Evolutionary conservation across 2,888 invertebrate species (phyloP), one percentile per base, ranked within the genome.

Genomic region (Eupithecia vulgata): DNA sequence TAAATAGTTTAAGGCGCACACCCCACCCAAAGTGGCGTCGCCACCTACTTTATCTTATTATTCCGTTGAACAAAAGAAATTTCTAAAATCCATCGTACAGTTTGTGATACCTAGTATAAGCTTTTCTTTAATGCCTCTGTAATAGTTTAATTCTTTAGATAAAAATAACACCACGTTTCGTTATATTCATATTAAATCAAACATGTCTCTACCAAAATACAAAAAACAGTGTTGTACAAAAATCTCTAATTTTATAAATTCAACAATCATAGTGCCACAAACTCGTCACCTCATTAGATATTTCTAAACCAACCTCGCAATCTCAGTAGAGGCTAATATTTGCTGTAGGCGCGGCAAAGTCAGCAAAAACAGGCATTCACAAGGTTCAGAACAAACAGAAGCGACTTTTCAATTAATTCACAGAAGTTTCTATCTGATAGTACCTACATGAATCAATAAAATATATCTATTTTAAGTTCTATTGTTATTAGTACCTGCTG

Each of bases 281-380:
- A 10, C 25, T 25, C 61, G 8, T 17, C 30, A 17, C 34, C 34
- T 34, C 61, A 61, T 65, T 15, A 65, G 65, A 65, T 25, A 25
- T 65, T 40, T 37, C 37, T 17, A 17, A 61, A 34, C 34, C 3
- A 35, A 21, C 21, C 65, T 65, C 40, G 25, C 65, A 65, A 40
- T 65, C 40, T 64, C 37, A 2, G 65, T 12, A 40, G 65, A 40
- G 10, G 21, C 37, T 52, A 57, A 67, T 67, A 67, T 68, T 68
- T 68, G 37, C 35, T 7, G 17, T 59, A 40, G 65, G 65, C 65
- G 40, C 37, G 65, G 40, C 40, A 65, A 21, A 40, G 65, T 65
- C 40, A 25, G 65, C 25, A 65, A 25, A 65, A 21, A 42, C 48
- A 37, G 13, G 3, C 65, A 37, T 64, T 35, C 21, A 64, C 61